phyloP scores from a whole-genome alignment of 2,888 invertebrate genomes.

The Monoplex corrugatus region DNA sequence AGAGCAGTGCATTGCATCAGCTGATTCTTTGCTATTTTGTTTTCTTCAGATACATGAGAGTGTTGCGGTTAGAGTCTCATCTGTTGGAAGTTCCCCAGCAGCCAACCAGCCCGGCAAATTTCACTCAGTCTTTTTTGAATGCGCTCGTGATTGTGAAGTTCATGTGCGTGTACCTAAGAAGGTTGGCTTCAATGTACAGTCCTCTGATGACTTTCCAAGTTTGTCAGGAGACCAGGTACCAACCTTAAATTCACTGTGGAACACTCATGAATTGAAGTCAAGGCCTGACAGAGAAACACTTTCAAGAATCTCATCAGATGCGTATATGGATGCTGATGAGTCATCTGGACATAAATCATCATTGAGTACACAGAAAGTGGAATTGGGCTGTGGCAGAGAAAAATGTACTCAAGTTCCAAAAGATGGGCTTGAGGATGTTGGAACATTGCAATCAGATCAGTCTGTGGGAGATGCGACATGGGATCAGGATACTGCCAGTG shows the following conservation, averaged over 20 bases:
- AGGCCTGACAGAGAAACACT: not conserved
- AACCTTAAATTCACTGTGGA: not conserved
- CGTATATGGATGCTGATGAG: conserved; percentile 12
- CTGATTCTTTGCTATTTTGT: too few relatives aligned
- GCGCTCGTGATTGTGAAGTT: not conserved
- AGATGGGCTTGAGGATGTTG: too few relatives aligned
- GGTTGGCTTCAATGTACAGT: conserved; percentile 6
- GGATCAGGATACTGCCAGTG: too few relatives aligned
- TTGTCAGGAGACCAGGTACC: not conserved
- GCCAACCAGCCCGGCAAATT: not conserved
- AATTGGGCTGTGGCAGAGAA: too few relatives aligned
- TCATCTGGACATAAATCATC: too few relatives aligned
- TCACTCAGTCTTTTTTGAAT: not conserved
- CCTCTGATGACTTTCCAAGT: conserved; percentile 39
- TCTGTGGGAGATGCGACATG: too few relatives aligned
- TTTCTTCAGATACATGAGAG: not conserved
- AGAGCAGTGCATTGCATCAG: too few relatives aligned
- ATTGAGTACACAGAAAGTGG: too few relatives aligned
- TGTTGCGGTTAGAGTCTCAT: not conserved
- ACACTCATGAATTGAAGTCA: not conserved
- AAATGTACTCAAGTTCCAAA: too few relatives aligned
- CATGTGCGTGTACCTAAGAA: not conserved
- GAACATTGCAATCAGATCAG: too few relatives aligned
- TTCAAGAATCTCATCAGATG: not conserved
- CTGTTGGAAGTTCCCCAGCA: not conserved